These are phyloP conservation scores for Noctua fimbriata DNA, from an alignment of 2,888 invertebrate genomes.

Conservation along the genomic window DNA sequence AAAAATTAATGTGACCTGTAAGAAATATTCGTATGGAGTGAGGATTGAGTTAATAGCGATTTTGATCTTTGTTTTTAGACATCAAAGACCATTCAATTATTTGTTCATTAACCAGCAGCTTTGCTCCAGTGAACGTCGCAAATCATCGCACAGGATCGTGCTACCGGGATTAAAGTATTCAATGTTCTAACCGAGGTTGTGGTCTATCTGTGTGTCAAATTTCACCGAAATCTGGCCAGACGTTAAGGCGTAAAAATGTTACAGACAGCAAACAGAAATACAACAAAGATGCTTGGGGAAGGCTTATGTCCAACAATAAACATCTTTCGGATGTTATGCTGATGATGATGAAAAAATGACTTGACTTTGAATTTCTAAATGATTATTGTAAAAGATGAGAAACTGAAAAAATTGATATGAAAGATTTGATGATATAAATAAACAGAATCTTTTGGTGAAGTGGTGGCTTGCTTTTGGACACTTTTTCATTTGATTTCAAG, in stretches of 20 bases:
- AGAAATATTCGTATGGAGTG: constrained; percentile 50
- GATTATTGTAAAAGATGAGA: background rate
- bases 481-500: background rate
- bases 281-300: background rate
- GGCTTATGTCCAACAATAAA: background rate
- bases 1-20: constrained; percentile 71
- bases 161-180: background rate
- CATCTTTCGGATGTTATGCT: background rate
- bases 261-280: background rate
- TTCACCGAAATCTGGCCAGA: background rate
- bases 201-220: background rate
- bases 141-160: background rate
- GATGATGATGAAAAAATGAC: background rate
- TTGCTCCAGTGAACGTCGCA: background rate
- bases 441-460: background rate
- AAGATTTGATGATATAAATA: background rate
- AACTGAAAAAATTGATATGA: background rate
- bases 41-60: constrained; percentile 44
- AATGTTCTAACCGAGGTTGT: background rate
- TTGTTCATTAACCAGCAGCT: background rate
- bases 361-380: background rate
- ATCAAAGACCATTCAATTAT: background rate
- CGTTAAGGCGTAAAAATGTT: background rate
- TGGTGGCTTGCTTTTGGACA: background rate
- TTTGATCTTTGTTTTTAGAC: background rate